These are phyloP conservation scores for Pachypanchax playfairii DNA, from an alignment of 2,113 vertebrate species.

Conservation along the genomic window DNA sequence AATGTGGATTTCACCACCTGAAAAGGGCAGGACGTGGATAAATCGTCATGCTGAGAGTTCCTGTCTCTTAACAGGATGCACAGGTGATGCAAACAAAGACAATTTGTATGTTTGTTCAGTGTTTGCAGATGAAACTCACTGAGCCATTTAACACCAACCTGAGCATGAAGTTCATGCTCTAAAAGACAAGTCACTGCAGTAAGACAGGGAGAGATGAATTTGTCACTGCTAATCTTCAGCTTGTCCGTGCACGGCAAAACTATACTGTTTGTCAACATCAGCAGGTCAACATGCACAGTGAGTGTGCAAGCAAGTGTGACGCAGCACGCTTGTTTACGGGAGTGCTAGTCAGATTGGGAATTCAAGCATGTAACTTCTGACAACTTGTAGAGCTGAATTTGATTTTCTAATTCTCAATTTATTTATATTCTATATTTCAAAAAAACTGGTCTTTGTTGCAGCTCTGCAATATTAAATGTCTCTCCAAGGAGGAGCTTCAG, in stretches of 20 bases:
- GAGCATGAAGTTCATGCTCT: conserved; percentile 1
- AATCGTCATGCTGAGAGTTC: conserved; percentile 26
- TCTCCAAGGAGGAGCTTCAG: conserved; percentile 18
- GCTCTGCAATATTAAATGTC: conserved; percentile 13
- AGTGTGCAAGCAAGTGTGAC: neutral
- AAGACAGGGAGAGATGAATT: conserved; percentile 7
- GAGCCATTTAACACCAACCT: conserved; percentile 9
- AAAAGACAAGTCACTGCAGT: conserved; percentile 14
- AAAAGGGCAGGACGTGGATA: conserved; percentile 28
- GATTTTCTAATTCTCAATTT: neutral
- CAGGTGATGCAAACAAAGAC: conserved; percentile 7
- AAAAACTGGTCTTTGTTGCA: conserved; percentile 23
- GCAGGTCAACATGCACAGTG: conserved; percentile 2
- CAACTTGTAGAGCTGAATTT: too few species aligned
- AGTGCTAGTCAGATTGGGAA: neutral
- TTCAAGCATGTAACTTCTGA: neutral
- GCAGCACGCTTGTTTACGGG: conserved; percentile 9
- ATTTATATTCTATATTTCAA: neutral
- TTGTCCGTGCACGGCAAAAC: conserved; percentile 12
- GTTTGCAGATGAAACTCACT: conserved; percentile 12
- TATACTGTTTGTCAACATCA: conserved; percentile 30
- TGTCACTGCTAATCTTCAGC: conserved; percentile 53
- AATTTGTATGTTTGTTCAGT: conserved; percentile 13
- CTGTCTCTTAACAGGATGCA: conserved; percentile 34
- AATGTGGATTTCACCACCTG: conserved; percentile 62